A percentile compares a stretch with the other conserved stretches of the same genome.
These are phyloP conservation scores for Dicerorhinus sumatrensis DNA, from an alignment of 2,113 vertebrate species.

Conservation along the genomic window DNA sequence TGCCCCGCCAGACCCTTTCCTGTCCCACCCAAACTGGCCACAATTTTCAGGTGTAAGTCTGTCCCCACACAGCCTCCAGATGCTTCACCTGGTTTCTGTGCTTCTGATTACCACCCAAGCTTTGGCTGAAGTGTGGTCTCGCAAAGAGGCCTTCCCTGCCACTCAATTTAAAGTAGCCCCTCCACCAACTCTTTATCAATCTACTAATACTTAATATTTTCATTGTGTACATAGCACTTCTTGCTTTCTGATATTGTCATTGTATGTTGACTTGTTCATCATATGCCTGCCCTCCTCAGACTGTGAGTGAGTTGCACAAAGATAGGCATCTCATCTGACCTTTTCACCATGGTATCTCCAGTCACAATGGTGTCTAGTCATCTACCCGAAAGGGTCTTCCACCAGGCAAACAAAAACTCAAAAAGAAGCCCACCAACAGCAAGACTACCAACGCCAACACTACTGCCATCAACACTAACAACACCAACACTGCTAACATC, in stretches of 20 bases:
- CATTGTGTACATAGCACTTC: neutral
- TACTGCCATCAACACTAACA: too few relatives aligned
- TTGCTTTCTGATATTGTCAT: neutral
- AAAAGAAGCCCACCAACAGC: neutral
- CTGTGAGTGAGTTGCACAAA: neutral
- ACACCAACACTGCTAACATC: neutral
- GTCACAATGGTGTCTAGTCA: neutral
- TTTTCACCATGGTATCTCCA: neutral
- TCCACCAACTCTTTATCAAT: too few relatives aligned
- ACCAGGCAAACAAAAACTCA: neutral
- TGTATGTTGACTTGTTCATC: fast-evolving
- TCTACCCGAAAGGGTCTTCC: neutral
- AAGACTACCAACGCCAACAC: neutral
- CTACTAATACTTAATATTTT: neutral
- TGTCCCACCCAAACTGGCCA: fast-evolving
- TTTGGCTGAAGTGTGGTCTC: neutral
- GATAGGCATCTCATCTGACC: neutral
- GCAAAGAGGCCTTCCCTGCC: neutral
- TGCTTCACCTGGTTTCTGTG: fast-evolving
- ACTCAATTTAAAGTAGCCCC: neutral
- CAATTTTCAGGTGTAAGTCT: neutral
- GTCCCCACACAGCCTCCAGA: neutral
- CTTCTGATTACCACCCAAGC: fast-evolving
- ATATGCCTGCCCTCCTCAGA: fast-evolving
- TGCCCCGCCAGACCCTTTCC: neutral